Base-by-base conservation (phyloP, 2,797 vertebrate species). In the Clangula hyemalis region DNA sequence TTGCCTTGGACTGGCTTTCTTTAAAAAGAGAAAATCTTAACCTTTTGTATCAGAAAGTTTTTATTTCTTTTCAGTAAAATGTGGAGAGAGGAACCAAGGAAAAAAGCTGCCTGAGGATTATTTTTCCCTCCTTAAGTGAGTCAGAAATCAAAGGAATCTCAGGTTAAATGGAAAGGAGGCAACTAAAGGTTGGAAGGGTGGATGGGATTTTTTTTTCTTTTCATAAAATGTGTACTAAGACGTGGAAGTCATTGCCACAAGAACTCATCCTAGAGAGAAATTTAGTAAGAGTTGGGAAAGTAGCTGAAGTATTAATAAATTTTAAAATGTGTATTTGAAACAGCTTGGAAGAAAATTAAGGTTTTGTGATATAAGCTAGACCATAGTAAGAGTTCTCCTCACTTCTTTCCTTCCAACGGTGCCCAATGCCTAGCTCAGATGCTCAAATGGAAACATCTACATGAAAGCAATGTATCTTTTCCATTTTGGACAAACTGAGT, bases 1-100 rank as follows among this genome's bases (percentile, higher is more conserved):
- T 96, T 97, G 89, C 83, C 73, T 97, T 95, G 87, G 64, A 95
- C 61, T 45, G 91, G 70, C 58, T 91, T 80, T 57, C 65, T 92
- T 85, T 65, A 16, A 54, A 93, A 82, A 43, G 38, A 28, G 34
- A 60, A 39, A 79, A 30, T 21, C 25, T 71, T 74, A 43, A 49
- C 51, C 68, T 87, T 78, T 64, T 85, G 4, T 77, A 65, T 80
- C 28, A 57, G 79, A 11, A 91, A 81, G 8, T 56, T 92, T 65
- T 81, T 56, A 68, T 87, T 61, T 82, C 64, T 71, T 47, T 92
- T 79, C 38, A 53, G 27, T 43, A 76, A 34, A 91, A 10, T 11
- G 11, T n/a, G 57, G 61, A 96, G 66, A 94, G 34, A 84, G 47
- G 60, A 75, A 70, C 19, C 16, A 68, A 62, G 88, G 27, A 25